Percentiles rank a stretch among this genome's conserved stretches.
phyloP scores from a whole-genome alignment of 2,113 vertebrate genomes.

The Macroglossus sobrinus region DNA sequence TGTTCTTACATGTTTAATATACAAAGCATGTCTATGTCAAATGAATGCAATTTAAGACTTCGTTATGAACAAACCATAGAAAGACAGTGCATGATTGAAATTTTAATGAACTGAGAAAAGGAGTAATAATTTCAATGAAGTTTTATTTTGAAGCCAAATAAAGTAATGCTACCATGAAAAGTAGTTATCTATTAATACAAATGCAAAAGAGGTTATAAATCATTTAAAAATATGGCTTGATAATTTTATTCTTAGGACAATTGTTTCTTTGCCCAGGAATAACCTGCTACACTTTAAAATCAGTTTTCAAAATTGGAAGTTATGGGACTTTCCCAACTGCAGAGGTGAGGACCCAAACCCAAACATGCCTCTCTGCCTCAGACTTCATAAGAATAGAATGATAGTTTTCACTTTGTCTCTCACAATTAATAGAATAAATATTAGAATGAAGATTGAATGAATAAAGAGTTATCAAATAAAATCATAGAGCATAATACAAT shows the following conservation, averaged over 20 bases:
- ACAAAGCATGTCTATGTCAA: not conserved
- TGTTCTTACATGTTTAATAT: not conserved
- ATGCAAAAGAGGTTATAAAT: not conserved
- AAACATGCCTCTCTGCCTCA: conserved; percentile 13
- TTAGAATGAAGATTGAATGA: not conserved
- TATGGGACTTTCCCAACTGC: not conserved
- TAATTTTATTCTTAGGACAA: not conserved
- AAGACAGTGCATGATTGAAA: not conserved
- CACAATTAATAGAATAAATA: not conserved
- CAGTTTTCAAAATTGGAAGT: conserved; percentile 21
- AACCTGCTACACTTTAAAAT: not conserved
- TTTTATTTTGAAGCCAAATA: conserved; percentile 35
- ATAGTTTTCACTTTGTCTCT: conserved; percentile 6
- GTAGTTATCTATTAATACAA: not conserved
- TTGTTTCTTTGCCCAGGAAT: not conserved
- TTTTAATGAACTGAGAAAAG: conserved; percentile 20
- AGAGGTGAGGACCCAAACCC: not conserved
- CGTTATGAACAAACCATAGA: not conserved
- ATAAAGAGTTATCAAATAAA: not conserved
- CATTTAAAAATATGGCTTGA: conserved; percentile 5
- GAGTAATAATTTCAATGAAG: not conserved
- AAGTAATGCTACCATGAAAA: not conserved
- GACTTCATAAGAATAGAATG: not conserved
- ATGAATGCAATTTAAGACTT: not conserved
- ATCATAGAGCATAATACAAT: not conserved